Evolutionary conservation across 2,113 vertebrate genomes (phyloP).

Genomic region (Sander lucioperca): DNA sequence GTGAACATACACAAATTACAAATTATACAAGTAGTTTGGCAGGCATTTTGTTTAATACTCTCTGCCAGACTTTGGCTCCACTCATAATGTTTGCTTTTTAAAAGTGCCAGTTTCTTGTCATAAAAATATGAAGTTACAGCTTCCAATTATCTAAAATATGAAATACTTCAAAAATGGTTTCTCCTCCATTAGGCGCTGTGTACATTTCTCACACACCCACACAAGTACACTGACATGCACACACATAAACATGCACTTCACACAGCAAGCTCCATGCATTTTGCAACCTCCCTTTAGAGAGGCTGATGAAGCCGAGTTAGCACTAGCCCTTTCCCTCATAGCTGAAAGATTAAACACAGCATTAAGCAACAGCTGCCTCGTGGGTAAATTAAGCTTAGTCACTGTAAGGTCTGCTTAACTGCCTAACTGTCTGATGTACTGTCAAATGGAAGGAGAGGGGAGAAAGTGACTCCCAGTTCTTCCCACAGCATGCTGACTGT

Average conservation of each 20-base stretch:
- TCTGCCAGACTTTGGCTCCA: slow-evolving; percentile 20
- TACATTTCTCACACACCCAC: slow-evolving; percentile 17
- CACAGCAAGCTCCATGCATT: slow-evolving; percentile 26
- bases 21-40: slow-evolving; percentile 3
- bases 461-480: neutral
- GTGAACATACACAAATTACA: neutral
- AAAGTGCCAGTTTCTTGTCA: slow-evolving; percentile 12
- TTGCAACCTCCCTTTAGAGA: slow-evolving; percentile 30
- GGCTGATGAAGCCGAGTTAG: slow-evolving; percentile 27
- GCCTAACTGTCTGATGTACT: slow-evolving; percentile 8
- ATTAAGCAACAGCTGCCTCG: slow-evolving; percentile 32
- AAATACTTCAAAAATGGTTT: slow-evolving; percentile 34
- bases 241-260: slow-evolving; percentile 12
- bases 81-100: slow-evolving; percentile 15
- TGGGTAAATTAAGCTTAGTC: slow-evolving; percentile 53
- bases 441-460: slow-evolving; percentile 8
- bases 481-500: slow-evolving; percentile 11
- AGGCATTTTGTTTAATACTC: slow-evolving; percentile 3
- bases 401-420: slow-evolving; percentile 18
- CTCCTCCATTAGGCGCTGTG: slow-evolving; percentile 28
- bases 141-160: slow-evolving; percentile 36
- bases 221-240: neutral
- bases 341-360: slow-evolving; percentile 41
- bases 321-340: slow-evolving; percentile 26
- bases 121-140: slow-evolving; percentile 30